Conservation (phyloP, 2,888 invertebrate species). For the Epistrophe eligans region DNA sequence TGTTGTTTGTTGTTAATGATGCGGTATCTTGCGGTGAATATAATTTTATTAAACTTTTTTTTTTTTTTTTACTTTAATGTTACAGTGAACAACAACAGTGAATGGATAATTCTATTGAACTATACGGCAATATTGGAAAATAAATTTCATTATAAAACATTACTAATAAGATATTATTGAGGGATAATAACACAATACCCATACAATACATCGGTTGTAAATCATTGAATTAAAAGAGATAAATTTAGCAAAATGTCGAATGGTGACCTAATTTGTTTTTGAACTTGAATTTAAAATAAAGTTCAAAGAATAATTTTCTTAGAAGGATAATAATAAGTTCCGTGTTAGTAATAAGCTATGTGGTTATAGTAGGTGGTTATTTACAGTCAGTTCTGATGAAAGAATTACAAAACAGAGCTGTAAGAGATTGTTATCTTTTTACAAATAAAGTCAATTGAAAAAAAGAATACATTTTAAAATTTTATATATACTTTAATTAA, state of each 20-base stretch:
- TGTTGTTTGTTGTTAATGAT: constrained; percentile 36
- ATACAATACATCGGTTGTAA: constrained; percentile 18
- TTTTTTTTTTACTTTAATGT: not conserved
- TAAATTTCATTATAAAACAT: constrained; percentile 63
- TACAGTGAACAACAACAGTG: not conserved
- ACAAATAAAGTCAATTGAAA: not conserved
- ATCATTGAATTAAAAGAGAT: constrained; percentile 21
- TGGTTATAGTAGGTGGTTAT: constrained; percentile 14
- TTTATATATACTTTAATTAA: not conserved
- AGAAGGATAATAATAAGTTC: constrained; percentile 18
- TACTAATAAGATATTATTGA: constrained; percentile 48
- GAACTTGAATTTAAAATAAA: not conserved
- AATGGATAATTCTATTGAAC: constrained; percentile 52
- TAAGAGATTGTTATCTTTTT: not conserved
- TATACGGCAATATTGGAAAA: constrained; percentile 50
- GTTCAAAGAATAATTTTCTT: not conserved
- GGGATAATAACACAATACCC: constrained; percentile 50
- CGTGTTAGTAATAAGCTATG: not conserved
- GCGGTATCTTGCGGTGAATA: constrained; percentile 59
- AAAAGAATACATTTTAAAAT: not conserved
- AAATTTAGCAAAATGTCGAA: constrained; percentile 1
- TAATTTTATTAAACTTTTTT: constrained; percentile 63
- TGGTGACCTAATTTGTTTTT: constrained; percentile 68
- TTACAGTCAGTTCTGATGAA: no score
- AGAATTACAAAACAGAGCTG: not conserved